Base-by-base conservation (phyloP, 2,797 vertebrate species). In the Pangasius sanitwongsei region DNA sequence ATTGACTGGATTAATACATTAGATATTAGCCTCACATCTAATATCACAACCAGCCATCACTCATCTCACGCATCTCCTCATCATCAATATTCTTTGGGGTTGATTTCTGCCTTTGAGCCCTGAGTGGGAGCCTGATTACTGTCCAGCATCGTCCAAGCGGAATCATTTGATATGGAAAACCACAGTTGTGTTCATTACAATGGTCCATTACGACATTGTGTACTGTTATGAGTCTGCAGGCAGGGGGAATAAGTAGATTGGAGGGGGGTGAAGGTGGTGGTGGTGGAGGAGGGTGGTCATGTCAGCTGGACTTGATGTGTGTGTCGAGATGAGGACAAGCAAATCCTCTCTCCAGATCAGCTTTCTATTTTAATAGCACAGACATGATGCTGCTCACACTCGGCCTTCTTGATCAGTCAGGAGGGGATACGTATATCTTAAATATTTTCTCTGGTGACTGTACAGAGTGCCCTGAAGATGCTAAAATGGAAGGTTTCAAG, bases 271-370 rank as follows among this genome's bases (percentile, higher is more conserved):
- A 44, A 82, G 57, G 80, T 61, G 55, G 55, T 37, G 55, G 16
- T n/a, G 44, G n/a, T 44, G 5, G 55, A 85, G 59, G 87, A 72
- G 53, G 91, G 81, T 70, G 41, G 83, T 92, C 89, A 13, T 94
- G 96, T 95, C 96, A 97, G 94, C 96, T 97, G 96, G 94, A 96
- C 96, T 95, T 97, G 96, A 97, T 95, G 94, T 96, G 90, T 89
- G 61, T 69, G 77, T 78, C 59, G 86, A 90, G 86, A 91, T 93
- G 86, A 92, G 92, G 93, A 93, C 90, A 94, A 86, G 86, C 86
- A 90, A 86, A 92, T 77, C 87, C 86, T 90, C 89, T 89, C 87
- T 90, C 86, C 89, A 93, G 89, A 93, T 90, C 92, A 93, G 92
- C 91, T 93, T 93, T 83, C 88, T 92, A 65, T 91, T 87, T 88